A percentile compares a stretch with the other conserved stretches of the same genome.
Conservation (phyloP, 2,888 invertebrate genomes). For the Phalera bucephala region DNA sequence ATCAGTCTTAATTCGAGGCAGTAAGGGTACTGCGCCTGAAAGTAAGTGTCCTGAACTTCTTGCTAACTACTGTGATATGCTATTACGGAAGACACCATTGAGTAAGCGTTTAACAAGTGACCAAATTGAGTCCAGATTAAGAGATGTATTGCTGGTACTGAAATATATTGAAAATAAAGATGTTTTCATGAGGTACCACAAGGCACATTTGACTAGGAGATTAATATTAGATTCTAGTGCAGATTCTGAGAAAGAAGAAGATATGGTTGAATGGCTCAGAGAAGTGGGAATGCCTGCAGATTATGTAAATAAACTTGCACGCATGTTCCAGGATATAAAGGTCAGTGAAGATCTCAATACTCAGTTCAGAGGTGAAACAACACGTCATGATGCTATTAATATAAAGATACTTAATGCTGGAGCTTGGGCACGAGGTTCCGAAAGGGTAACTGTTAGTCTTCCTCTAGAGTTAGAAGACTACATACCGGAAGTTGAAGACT, state of each 20-base stretch:
- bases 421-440: constrained; percentile 98
- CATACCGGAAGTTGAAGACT: constrained; percentile 99
- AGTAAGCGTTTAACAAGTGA: constrained; percentile 98
- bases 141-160: constrained; percentile 96
- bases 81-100: constrained; percentile 96
- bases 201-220: constrained; percentile 96
- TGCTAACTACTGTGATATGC: constrained; percentile 99
- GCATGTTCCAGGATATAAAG: constrained; percentile 99
- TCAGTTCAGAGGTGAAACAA: constrained; percentile 93
- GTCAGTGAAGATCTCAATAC: constrained; percentile 97
- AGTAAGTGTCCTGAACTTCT: constrained; percentile 99
- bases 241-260: constrained; percentile 99
- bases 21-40: constrained; percentile 91
- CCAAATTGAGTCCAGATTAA: constrained; percentile 96
- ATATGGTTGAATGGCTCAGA: constrained; percentile 98
- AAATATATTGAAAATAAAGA: constrained; percentile 99
- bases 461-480: constrained; percentile 99
- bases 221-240: constrained; percentile 99
- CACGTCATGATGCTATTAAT: constrained; percentile 94
- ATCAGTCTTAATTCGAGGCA: constrained; percentile 84
- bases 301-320: constrained; percentile 98
- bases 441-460: constrained; percentile 96
- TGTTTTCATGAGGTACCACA: constrained; percentile 99
- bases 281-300: constrained; percentile 99
- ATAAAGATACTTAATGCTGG: constrained; percentile 99